phyloP scores from a whole-genome alignment of 2,113 vertebrate species.

The Cromileptes altivelis region DNA sequence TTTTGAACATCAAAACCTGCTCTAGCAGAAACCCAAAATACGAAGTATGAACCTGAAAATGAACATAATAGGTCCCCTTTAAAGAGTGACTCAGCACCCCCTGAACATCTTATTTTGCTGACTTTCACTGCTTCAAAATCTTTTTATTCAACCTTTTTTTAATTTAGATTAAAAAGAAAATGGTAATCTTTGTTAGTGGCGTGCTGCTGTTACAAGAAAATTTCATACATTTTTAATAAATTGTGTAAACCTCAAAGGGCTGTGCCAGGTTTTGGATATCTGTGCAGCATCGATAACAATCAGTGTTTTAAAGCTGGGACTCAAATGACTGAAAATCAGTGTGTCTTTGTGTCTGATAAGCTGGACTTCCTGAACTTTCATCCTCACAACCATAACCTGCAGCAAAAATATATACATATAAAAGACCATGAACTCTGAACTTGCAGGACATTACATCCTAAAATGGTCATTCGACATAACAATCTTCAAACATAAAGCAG shows the following conservation, averaged over 20 bases:
- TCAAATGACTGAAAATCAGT: background rate
- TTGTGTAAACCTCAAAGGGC: background rate
- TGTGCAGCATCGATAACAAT: background rate
- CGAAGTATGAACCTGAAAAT: no score
- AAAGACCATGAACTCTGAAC: background rate
- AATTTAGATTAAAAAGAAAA: background rate
- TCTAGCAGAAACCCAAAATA: no score
- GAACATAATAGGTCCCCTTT: no score
- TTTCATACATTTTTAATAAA: background rate
- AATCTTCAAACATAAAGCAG: background rate
- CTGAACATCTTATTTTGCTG: background rate
- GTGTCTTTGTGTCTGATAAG: background rate
- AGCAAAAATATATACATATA: background rate
- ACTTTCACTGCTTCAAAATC: background rate
- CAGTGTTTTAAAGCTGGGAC: background rate
- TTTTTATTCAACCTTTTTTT: no score
- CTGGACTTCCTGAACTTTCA: background rate
- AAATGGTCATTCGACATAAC: background rate
- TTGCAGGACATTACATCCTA: background rate
- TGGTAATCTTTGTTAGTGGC: background rate
- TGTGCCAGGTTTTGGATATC: background rate
- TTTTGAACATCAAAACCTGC: no score
- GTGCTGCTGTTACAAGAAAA: background rate
- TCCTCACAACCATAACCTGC: background rate
- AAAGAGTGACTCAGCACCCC: background rate